Percentiles rank a stretch among this genome's conserved stretches.
Conservation (phyloP, 1,140 invertebrate genomes). For the Lepidurus packardi region DNA sequence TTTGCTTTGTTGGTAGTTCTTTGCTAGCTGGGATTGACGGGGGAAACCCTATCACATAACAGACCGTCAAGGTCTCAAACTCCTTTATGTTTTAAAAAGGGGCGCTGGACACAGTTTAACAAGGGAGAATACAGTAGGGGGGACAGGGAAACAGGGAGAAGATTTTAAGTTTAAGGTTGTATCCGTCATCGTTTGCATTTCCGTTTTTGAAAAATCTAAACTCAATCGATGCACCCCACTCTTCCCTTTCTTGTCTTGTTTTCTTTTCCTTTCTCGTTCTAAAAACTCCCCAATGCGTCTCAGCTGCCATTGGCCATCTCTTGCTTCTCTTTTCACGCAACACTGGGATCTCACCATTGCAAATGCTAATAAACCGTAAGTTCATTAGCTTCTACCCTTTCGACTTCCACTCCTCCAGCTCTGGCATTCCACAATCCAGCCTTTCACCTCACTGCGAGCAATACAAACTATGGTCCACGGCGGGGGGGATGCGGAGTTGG, state of each 20-base stretch:
- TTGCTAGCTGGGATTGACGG: not conserved
- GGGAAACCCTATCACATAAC: constrained; percentile 5
- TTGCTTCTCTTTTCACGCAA: not conserved
- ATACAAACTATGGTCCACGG: not conserved
- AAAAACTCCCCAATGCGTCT: not conserved
- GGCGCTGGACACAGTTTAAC: not conserved
- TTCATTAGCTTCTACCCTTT: not conserved
- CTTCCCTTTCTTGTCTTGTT: not conserved
- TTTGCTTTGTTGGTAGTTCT: not conserved
- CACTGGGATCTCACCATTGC: not conserved
- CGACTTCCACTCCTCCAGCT: not conserved
- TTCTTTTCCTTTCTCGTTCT: not conserved
- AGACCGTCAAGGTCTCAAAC: constrained; percentile 5
- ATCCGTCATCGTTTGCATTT: not conserved
- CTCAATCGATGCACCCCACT: not conserved
- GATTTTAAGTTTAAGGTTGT: not conserved
- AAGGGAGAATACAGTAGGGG: constrained; percentile 1
- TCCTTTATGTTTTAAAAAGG: not conserved
- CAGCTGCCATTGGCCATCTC: not conserved
- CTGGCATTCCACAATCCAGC: too few relatives aligned
- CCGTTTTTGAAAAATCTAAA: not conserved
- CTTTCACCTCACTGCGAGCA: not conserved
- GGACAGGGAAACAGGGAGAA: not conserved
- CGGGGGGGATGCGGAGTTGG: not conserved
- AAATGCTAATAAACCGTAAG: not conserved